Conservation (phyloP, 2,113 vertebrate genomes). For the Zosterops borbonicus region DNA sequence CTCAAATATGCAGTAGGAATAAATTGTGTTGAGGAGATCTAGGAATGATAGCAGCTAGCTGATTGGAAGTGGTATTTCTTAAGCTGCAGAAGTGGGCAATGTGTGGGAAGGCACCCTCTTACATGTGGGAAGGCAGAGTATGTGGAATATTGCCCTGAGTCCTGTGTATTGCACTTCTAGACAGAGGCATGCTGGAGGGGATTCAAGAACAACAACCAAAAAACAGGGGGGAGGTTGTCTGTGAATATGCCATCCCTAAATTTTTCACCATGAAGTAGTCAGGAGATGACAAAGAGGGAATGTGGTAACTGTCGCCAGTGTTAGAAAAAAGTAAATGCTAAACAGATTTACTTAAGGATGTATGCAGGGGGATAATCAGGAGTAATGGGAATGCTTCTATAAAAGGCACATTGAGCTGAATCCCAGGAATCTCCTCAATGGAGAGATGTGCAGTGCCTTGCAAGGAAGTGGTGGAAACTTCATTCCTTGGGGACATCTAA, state of each 20-base stretch:
- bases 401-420: constrained; percentile 18
- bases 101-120: neutral
- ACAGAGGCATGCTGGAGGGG: neutral
- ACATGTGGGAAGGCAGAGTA: constrained; percentile 19
- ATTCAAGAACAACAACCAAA: neutral
- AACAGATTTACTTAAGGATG: neutral
- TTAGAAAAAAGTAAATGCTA: neutral
- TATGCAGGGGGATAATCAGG: neutral
- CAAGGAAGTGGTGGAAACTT: constrained; percentile 37
- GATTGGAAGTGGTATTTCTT: constrained; percentile 15
- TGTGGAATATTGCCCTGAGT: neutral
- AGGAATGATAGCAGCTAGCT: neutral
- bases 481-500: constrained; percentile 23
- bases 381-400: neutral
- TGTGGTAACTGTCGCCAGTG: accelerated
- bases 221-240: neutral
- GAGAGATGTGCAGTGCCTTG: constrained; percentile 4
- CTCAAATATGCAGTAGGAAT: constrained; percentile 15
- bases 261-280: neutral
- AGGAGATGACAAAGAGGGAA: neutral
- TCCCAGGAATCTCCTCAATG: neutral
- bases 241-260: neutral
- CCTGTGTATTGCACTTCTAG: neutral
- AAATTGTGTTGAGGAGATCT: neutral
- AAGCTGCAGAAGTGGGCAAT: constrained; percentile 1